Evolutionary conservation across 2,888 invertebrate species (phyloP).

Genomic region (Diadromus collaris): DNA sequence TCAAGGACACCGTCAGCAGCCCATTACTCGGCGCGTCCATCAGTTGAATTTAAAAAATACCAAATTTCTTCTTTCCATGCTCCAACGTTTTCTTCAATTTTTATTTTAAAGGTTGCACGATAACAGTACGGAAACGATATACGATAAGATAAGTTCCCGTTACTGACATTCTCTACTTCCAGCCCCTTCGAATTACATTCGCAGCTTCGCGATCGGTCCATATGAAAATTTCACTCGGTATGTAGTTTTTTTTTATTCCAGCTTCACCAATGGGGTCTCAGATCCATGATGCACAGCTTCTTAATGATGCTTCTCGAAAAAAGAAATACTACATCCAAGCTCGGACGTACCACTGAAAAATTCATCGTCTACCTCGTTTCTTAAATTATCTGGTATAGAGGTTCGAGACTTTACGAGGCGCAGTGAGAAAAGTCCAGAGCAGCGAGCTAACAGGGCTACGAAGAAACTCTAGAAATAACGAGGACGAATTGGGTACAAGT

Average conservation of each 20-base stretch:
- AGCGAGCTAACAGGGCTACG: not conserved
- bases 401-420: not conserved
- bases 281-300: conserved; percentile 21
- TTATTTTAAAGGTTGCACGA: not conserved
- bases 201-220: not conserved
- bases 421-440: conserved; percentile 12
- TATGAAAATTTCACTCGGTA: conserved; percentile 10
- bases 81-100: not conserved
- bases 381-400: conserved; percentile 7
- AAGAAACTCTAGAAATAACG: conserved; percentile 39
- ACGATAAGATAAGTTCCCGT: not conserved
- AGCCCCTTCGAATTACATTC: not conserved
- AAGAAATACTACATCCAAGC: not conserved
- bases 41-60: not conserved
- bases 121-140: too few species aligned
- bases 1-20: not conserved
- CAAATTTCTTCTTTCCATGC: not conserved
- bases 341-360: conserved; percentile 5
- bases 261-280: conserved; percentile 17
- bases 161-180: not conserved
- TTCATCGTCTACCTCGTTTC: conserved; percentile 2
- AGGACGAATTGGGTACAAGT: conserved; percentile 11
- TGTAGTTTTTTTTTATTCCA: conserved; percentile 23
- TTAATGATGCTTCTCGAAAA: conserved; percentile 43
- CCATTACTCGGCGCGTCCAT: not conserved